A percentile compares a stretch with the other conserved stretches of the same genome.
phyloP scores from a whole-genome alignment of 2,888 invertebrate genomes.

The Andrena minutula region DNA sequence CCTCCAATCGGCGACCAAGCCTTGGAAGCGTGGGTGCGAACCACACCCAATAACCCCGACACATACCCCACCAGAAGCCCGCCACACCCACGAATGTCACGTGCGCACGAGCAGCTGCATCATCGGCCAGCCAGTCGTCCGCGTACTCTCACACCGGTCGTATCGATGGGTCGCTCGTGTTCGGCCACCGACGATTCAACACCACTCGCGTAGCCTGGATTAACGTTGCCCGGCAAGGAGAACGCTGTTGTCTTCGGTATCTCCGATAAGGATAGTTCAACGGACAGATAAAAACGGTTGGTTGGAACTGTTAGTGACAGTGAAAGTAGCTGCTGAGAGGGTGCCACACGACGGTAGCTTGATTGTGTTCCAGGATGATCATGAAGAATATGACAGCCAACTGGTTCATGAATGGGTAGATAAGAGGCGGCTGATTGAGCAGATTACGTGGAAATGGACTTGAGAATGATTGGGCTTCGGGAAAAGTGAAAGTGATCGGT shows the following conservation, averaged over 20 bases:
- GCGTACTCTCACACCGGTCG: slow-evolving; percentile 74
- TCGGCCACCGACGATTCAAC: not conserved
- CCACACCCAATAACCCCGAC: slow-evolving; percentile 71
- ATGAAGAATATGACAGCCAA: too few relatives aligned
- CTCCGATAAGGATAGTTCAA: not conserved
- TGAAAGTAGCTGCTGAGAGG: not conserved
- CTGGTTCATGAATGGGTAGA: too few relatives aligned
- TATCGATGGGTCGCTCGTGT: slow-evolving; percentile 13
- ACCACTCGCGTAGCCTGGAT: not conserved
- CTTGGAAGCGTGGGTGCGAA: slow-evolving; percentile 76
- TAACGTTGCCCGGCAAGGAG: not conserved
- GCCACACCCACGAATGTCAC: slow-evolving; percentile 76
- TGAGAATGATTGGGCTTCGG: not conserved
- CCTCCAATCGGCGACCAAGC: slow-evolving; percentile 78
- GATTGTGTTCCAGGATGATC: too few relatives aligned
- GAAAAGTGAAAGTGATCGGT: slow-evolving; percentile 32
- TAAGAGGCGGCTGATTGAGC: too few relatives aligned
- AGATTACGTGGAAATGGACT: too few relatives aligned
- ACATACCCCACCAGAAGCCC: slow-evolving; percentile 68
- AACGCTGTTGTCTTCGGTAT: not conserved
- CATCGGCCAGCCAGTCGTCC: slow-evolving; percentile 75
- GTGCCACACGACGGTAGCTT: too few relatives aligned
- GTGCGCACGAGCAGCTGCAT: slow-evolving; percentile 82
- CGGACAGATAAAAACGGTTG: not conserved
- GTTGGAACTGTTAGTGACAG: not conserved